Conservation (phyloP, 1,140 invertebrate genomes). For the roundworm (Caenorhabditis elegans) region WBcel235 BX284603.4:6902501-6903000, state of each 20-base stretch:
- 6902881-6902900: background rate
- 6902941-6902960: background rate
- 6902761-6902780: too few relatives aligned
- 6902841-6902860: constrained; percentile 3
- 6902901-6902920: constrained; percentile 13
- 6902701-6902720: too few relatives aligned
- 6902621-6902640: background rate
- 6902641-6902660: background rate
- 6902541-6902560: background rate
- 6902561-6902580: background rate
- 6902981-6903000: too few relatives aligned
- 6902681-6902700: background rate
- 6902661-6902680: background rate
- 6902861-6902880: background rate
- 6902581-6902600: background rate
- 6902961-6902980: background rate
- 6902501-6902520: background rate
- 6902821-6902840: background rate
- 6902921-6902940: background rate
- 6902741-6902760: background rate
- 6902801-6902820: background rate
- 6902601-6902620: background rate
- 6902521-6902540: background rate
- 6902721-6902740: too few relatives aligned
- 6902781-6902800: too few relatives aligned